phyloP scores from a whole-genome alignment of 1,140 invertebrate species.

The Drosophila persimilis region DNA sequence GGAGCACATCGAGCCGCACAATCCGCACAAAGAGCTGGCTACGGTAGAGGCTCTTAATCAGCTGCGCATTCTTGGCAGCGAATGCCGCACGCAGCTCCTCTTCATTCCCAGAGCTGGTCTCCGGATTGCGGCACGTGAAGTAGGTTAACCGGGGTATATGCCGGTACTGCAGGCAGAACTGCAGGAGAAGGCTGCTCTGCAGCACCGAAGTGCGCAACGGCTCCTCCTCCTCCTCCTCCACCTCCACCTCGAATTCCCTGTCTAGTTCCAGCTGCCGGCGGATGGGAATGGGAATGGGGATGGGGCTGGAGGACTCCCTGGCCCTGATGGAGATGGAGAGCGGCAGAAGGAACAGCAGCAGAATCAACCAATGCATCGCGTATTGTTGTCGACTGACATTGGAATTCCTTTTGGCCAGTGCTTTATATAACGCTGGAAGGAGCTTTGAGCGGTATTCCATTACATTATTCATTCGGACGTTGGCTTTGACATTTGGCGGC shows the following conservation, averaged over 20 bases:
- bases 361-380: conserved; percentile 28
- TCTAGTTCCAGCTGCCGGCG: background rate
- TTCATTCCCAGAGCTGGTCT: conserved; percentile 18
- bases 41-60: conserved; percentile 64
- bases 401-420: background rate
- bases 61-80: conserved; percentile 62
- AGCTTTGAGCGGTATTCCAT: conserved; percentile 10
- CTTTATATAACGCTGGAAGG: conserved; percentile 11
- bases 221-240: conserved; percentile 3
- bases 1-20: conserved; percentile 67
- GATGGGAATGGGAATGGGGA: background rate
- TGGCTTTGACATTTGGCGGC: conserved; percentile 56
- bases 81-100: conserved; percentile 47
- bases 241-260: background rate
- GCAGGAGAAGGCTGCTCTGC: conserved; percentile 49
- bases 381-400: conserved; percentile 6
- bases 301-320: background rate
- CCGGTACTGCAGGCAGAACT: conserved; percentile 65
- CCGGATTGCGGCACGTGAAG: conserved; percentile 70
- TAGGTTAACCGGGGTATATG: conserved; percentile 75
- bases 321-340: conserved; percentile 1
- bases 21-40: conserved; percentile 66
- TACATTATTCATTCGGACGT: conserved; percentile 50
- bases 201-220: conserved; percentile 42
- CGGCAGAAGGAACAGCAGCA: conserved; percentile 25